phyloP scores from a whole-genome alignment of 1,140 invertebrate species.

The Cherax quadricarinatus region DNA sequence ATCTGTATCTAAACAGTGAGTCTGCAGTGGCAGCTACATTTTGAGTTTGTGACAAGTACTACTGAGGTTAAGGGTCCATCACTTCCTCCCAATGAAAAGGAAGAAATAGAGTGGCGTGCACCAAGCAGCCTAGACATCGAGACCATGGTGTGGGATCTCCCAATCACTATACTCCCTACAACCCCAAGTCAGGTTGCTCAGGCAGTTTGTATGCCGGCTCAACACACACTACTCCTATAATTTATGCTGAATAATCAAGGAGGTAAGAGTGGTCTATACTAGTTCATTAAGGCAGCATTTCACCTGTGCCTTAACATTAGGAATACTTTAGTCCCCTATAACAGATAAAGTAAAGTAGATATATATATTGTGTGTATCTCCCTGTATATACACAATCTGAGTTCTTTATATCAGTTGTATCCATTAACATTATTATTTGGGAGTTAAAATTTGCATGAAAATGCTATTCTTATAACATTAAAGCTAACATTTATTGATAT shows the following conservation, averaged over 20 bases:
- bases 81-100: conserved; percentile 74
- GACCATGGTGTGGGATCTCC: conserved; percentile 98
- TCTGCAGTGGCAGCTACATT: conserved; percentile 94
- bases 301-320: background rate
- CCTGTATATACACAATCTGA: too few relatives aligned
- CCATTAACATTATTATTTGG: too few relatives aligned
- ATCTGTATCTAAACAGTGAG: conserved; percentile 80
- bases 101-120: conserved; percentile 86
- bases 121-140: conserved; percentile 92
- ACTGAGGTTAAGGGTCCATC: conserved; percentile 71
- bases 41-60: conserved; percentile 86
- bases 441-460: too few relatives aligned
- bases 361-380: too few relatives aligned
- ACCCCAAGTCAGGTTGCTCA: conserved; percentile 85
- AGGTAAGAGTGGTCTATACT: background rate
- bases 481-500: too few relatives aligned
- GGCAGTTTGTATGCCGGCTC: conserved; percentile 73
- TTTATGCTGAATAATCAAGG: background rate
- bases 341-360: background rate
- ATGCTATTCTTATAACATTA: too few relatives aligned
- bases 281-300: background rate
- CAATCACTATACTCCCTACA: conserved; percentile 93
- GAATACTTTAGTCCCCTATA: background rate
- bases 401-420: too few relatives aligned
- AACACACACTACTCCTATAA: conserved; percentile 47